Evolutionary conservation across 1,140 invertebrate genomes (phyloP).

Genomic region (Dinothrombium tinctorium): DNA sequence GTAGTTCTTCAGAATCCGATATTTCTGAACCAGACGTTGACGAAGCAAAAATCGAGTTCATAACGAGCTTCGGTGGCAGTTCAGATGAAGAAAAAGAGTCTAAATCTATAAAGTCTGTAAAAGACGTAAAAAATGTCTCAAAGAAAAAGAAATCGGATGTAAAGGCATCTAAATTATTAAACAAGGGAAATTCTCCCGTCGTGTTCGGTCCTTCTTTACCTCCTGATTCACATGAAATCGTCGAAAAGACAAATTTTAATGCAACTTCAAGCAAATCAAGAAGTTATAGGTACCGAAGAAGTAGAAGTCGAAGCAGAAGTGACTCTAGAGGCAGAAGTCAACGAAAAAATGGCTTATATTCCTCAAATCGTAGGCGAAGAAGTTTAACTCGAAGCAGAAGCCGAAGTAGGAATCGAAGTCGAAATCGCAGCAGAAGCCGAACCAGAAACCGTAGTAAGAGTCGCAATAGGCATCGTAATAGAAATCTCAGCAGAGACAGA

Average conservation of each 20-base stretch:
- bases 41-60: conserved; percentile 11
- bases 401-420: conserved; percentile 2
- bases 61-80: conserved; percentile 7
- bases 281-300: no score
- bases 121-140: not conserved
- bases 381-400: conserved; percentile 1
- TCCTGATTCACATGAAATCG: conserved; percentile 1
- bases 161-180: not conserved
- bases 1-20: conserved; percentile 11
- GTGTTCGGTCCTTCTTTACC: not conserved
- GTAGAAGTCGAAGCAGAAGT: conserved; percentile 1
- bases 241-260: not conserved
- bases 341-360: not conserved
- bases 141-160: conserved; percentile 1
- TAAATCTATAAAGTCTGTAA: not conserved
- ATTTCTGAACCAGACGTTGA: conserved; percentile 4
- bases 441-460: not conserved
- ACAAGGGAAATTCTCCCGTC: not conserved
- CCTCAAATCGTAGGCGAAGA: not conserved
- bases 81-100: conserved; percentile 7
- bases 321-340: not conserved
- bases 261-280: no score
- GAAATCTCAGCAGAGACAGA: not conserved
- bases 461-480: not conserved
- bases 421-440: not conserved